phyloP scores from a whole-genome alignment of 53 echinoderm and acorn worm species.

The Mesocentrotus franciscanus region DNA sequence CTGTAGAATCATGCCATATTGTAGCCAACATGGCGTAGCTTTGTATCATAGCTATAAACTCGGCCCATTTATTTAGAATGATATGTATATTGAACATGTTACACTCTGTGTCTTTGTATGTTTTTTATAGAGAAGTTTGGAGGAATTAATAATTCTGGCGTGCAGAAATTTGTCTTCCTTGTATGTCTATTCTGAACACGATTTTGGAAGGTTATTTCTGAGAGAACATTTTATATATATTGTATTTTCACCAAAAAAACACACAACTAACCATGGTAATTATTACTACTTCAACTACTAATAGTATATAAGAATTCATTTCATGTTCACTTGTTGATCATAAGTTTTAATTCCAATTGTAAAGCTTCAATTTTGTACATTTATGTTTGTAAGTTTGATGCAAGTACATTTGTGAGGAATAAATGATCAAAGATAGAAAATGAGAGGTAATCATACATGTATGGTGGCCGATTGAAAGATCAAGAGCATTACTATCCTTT shows the following conservation, averaged over 20 bases:
- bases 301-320: slow-evolving; percentile 4
- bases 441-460: not conserved
- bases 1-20: slow-evolving; percentile 26
- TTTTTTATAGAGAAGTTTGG: slow-evolving; percentile 54
- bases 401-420: slow-evolving; percentile 33
- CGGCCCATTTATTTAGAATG: slow-evolving; percentile 31
- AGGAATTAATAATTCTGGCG: slow-evolving; percentile 35
- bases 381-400: slow-evolving; percentile 14
- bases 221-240: slow-evolving; percentile 60
- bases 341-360: slow-evolving; percentile 20
- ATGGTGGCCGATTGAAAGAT: not conserved
- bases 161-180: slow-evolving; percentile 61
- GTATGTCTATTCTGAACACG: slow-evolving; percentile 19
- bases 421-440: not conserved
- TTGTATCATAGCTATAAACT: slow-evolving; percentile 59
- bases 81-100: slow-evolving; percentile 45
- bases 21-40: slow-evolving; percentile 13
- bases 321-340: slow-evolving; percentile 24
- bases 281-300: not conserved
- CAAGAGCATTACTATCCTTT: not conserved
- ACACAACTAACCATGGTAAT: slow-evolving; percentile 2
- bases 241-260: slow-evolving; percentile 55
- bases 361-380: not conserved
- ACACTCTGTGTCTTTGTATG: slow-evolving; percentile 46
- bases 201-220: slow-evolving; percentile 58